Base-by-base conservation (phyloP, 2,797 vertebrate genomes). In the Platyrinchus mystaceus region DNA sequence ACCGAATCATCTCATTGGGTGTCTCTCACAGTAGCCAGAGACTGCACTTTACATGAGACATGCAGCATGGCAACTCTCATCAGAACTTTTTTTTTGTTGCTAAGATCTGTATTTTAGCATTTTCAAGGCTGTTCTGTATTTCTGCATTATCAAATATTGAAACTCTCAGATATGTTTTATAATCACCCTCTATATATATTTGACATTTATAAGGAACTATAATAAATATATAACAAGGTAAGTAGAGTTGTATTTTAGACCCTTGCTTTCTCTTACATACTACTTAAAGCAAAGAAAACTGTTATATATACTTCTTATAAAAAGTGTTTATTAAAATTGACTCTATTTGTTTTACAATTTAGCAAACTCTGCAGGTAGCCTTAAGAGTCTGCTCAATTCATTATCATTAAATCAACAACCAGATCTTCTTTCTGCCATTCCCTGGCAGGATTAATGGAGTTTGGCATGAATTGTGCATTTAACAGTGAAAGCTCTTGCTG, bases 341-440 rank as follows among this genome's bases (percentile, higher is more conserved):
- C 94, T 97, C 86, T 91, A 97, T 98, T 98, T 98, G 96, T 97
- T 98, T 98, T 97, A 96, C 92, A 91, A 64, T 97, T 97, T 95
- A 95, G 91, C 93, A 95, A 96, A 92, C 97, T 97, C 97, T 91
- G 84, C 95, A 97, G 97, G 96, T 97, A 97, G 94, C 91, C 96
- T 98, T 94, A 90, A 96, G 96, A 97, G 92, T 94, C 96, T 92
- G 95, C 96, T 98, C 97, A 97, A 96, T 98, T 98, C 97, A 97
- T 98, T 98, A 97, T 95, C 96, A 96, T 98, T 98, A 97, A 98
- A 98, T 97, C 98, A 98, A 98, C 97, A 98, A 97, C 89, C 89
- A 95, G 96, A 95, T 96, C 97, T 97, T 98, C 98, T 97, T 97
- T 97, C 96, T 97, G 95, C 96, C 95, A 74, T 97, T 98, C 95